Percentiles rank a stretch among this genome's conserved stretches.
These are phyloP conservation scores for Staurois parvus DNA, from an alignment of 2,797 vertebrate genomes.

Conservation along the genomic window DNA sequence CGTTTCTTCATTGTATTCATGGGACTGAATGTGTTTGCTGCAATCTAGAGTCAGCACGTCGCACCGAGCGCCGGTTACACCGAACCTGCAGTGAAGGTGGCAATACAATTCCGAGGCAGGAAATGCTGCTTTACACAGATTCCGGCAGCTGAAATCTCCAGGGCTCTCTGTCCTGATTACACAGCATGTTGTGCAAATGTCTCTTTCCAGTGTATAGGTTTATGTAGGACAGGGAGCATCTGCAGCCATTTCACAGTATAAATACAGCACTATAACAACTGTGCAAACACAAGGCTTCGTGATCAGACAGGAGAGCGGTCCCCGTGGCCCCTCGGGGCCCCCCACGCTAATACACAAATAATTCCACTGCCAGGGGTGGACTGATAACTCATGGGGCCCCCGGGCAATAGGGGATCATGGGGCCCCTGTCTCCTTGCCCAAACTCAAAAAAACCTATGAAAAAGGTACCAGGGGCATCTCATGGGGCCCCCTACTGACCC, in stretches of 20 bases:
- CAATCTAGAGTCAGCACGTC: background rate
- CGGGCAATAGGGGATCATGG: too few relatives aligned
- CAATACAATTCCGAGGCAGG: background rate
- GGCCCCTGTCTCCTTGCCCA: too few relatives aligned
- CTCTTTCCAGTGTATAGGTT: conserved; percentile 34
- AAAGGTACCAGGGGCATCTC: too few relatives aligned
- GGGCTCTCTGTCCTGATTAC: conserved; percentile 39
- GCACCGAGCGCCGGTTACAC: background rate
- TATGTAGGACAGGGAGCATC: conserved; percentile 43
- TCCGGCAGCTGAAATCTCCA: conserved; percentile 31
- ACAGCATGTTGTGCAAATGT: conserved; percentile 33
- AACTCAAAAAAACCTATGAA: too few relatives aligned
- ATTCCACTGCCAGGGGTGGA: too few relatives aligned
- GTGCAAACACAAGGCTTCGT: conserved; percentile 28
- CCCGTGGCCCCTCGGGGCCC: background rate
- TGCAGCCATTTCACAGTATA: conserved; percentile 22
- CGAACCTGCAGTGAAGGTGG: background rate
- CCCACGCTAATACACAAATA: background rate
- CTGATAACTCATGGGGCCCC: too few relatives aligned
- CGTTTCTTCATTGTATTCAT: background rate
- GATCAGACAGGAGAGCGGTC: background rate
- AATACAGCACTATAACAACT: conserved; percentile 27
- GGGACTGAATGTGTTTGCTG: background rate
- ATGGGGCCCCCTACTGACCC: too few relatives aligned
- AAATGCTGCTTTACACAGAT: background rate